A percentile compares a stretch with the other conserved stretches of the same genome.
Conservation (phyloP, 2,113 vertebrate species). For the Tursiops truncatus region DNA sequence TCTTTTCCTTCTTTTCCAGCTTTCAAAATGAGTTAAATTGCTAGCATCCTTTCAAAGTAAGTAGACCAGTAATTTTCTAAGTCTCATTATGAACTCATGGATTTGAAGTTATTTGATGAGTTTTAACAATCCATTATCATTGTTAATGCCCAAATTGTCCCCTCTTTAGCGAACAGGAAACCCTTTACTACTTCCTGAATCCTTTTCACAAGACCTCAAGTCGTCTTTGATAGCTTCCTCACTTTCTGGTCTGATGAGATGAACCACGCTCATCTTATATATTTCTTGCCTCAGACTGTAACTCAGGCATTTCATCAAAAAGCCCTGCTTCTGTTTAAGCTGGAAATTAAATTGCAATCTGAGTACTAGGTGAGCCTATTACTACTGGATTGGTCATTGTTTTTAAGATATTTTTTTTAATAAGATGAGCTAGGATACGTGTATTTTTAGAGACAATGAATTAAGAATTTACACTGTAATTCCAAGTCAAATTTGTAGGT, state of each 20-base stretch:
- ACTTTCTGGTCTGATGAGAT: background rate
- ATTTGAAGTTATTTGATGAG: background rate
- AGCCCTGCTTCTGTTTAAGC: background rate
- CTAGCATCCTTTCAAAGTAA: background rate
- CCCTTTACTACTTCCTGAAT: background rate
- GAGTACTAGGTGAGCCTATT: background rate
- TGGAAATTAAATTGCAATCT: background rate
- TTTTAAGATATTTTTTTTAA: slow-evolving; percentile 5
- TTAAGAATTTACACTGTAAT: background rate
- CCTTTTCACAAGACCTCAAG: background rate
- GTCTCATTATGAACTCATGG: background rate
- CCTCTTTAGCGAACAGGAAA: slow-evolving; percentile 3
- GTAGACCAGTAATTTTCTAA: background rate
- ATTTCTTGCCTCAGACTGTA: background rate
- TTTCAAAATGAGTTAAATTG: slow-evolving; percentile 19
- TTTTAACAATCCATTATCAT: background rate
- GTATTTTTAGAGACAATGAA: background rate
- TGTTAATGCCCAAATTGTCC: background rate
- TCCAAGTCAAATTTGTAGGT: background rate
- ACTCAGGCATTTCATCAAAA: background rate
- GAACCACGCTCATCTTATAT: background rate
- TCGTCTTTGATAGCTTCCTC: background rate
- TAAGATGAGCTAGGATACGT: background rate
- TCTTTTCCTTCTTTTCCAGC: background rate
- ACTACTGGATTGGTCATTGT: background rate